Conservation (phyloP, 1,140 invertebrate species). For the Mycetomoellerius zeteki region DNA sequence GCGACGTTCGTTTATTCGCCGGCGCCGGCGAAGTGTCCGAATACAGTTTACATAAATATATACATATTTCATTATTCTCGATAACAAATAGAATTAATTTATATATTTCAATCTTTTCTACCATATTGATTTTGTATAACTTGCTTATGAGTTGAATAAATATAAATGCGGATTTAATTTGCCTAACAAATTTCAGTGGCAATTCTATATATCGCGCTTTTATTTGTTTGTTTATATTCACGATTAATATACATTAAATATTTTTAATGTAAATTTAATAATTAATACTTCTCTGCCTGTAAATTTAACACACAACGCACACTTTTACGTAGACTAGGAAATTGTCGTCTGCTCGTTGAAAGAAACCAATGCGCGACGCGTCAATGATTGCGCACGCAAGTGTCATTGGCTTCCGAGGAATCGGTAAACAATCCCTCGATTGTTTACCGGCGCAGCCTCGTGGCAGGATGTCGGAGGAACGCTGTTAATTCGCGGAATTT, state of each 20-base stretch:
- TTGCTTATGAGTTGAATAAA: slow-evolving; percentile 29
- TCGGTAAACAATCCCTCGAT: slow-evolving; percentile 57
- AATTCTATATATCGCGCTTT: background rate
- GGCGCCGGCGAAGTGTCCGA: slow-evolving; percentile 13
- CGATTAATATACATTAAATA: background rate
- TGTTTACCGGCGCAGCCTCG: slow-evolving; percentile 30
- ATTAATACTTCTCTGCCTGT: background rate
- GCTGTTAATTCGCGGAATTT: background rate
- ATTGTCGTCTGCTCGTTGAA: background rate
- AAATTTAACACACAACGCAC: background rate
- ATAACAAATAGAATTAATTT: slow-evolving; percentile 9
- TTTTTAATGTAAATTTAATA: background rate
- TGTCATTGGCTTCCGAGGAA: background rate
- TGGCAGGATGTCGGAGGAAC: background rate
- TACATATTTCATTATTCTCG: slow-evolving; percentile 7
- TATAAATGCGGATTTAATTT: background rate
- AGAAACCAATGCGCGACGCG: slow-evolving; percentile 4
- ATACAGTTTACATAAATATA: slow-evolving; percentile 11
- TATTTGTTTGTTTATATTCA: background rate
- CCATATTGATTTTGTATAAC: slow-evolving; percentile 21
- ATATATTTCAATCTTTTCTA: background rate
- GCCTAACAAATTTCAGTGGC: background rate
- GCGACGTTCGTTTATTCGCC: slow-evolving; percentile 60
- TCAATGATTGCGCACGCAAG: slow-evolving; percentile 48
- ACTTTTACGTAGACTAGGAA: background rate